Conservation (phyloP, 2,888 invertebrate genomes). For the Anthoptus insignis region DNA sequence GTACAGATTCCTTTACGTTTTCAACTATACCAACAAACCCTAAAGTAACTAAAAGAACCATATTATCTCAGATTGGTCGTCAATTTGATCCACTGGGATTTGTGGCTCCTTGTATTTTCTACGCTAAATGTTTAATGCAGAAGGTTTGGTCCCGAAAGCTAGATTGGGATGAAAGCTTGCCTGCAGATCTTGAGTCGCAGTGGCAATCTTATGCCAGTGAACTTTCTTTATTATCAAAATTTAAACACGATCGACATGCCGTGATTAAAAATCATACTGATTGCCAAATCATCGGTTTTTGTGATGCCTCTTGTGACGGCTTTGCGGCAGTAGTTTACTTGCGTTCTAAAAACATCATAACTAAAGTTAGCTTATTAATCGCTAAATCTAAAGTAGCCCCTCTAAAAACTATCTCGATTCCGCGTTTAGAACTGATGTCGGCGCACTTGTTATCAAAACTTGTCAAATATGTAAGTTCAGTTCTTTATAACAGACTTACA, state of each 20-base stretch:
- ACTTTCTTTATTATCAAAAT: constrained; percentile 24
- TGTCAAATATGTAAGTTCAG: constrained; percentile 5
- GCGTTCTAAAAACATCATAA: background rate
- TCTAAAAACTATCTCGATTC: constrained; percentile 33
- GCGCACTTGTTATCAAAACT: constrained; percentile 5
- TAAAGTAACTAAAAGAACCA: constrained; percentile 9
- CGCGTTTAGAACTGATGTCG: constrained; percentile 26
- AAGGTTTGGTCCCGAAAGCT: constrained; percentile 20
- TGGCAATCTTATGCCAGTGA: constrained; percentile 27
- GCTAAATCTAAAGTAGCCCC: constrained; percentile 38
- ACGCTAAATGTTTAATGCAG: constrained; percentile 34
- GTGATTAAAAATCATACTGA: constrained; percentile 12
- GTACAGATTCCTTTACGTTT: constrained; percentile 25
- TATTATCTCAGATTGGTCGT: constrained; percentile 21
- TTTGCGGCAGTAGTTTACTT: constrained; percentile 28
- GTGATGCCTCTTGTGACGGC: constrained; percentile 38
- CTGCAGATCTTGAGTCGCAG: constrained; percentile 11
- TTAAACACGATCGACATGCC: constrained; percentile 35
- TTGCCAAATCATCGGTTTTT: constrained; percentile 37
- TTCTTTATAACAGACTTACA: background rate
- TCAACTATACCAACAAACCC: background rate
- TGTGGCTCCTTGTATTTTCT: constrained; percentile 28
- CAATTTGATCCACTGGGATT: constrained; percentile 34
- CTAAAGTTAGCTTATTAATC: background rate
- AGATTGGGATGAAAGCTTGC: constrained; percentile 32